Evolutionary conservation across 2,797 vertebrate species (phyloP).

Genomic region (Onychomys arenicola): DNA sequence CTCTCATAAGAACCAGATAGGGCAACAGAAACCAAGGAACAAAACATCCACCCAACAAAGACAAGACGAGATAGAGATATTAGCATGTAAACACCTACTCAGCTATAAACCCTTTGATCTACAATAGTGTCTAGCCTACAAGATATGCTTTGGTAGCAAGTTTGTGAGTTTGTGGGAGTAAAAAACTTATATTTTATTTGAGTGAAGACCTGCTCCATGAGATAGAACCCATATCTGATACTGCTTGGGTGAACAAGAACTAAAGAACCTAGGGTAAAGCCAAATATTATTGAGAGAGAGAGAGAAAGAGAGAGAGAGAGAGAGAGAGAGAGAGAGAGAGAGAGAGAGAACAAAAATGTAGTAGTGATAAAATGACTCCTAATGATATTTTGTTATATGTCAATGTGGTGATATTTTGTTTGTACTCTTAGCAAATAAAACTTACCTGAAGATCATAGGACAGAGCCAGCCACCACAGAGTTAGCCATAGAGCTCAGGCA

Average conservation of each 20-base stretch:
- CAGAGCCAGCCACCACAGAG: too few species aligned
- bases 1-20: neutral
- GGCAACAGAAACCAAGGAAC: neutral
- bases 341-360: neutral
- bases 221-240: neutral
- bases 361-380: neutral
- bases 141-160: neutral
- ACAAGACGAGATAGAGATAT: neutral
- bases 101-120: neutral
- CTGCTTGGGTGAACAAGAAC: neutral
- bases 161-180: neutral
- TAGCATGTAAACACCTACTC: neutral
- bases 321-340: neutral
- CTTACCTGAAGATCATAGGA: too few species aligned
- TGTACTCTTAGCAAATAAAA: too few species aligned
- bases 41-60: too few species aligned
- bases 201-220: neutral
- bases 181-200: neutral
- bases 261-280: neutral
- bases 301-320: neutral
- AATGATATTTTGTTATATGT: neutral
- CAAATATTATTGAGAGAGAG: neutral
- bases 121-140: neutral
- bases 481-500: too few species aligned
- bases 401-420: neutral